Conservation (phyloP, 2,888 invertebrate species). For the Allacma fusca region DNA sequence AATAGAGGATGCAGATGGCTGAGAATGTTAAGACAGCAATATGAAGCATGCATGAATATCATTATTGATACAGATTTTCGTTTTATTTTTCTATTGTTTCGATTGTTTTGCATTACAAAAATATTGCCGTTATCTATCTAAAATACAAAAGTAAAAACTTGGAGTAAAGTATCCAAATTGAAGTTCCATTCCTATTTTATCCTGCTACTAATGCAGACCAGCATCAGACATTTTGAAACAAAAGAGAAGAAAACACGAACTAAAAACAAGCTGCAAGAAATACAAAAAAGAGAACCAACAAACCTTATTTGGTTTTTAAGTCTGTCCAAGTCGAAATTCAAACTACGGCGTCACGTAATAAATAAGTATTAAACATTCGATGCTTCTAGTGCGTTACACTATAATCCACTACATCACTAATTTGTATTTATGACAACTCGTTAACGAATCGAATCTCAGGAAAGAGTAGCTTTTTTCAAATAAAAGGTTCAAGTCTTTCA, state of each 20-base stretch:
- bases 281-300: not conserved
- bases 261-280: not conserved
- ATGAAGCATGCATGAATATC: no score
- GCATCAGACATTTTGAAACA: not conserved
- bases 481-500: not conserved
- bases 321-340: not conserved
- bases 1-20: no score
- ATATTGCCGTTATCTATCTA: not conserved
- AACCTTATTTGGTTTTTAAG: not conserved
- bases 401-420: not conserved
- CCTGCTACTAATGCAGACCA: not conserved
- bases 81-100: not conserved
- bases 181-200: not conserved
- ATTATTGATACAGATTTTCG: not conserved
- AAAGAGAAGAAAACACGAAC: not conserved
- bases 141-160: slow-evolving; percentile 2
- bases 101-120: slow-evolving; percentile 11
- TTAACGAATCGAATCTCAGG: not conserved
- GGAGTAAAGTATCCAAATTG: not conserved
- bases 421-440: not conserved
- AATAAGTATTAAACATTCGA: not conserved
- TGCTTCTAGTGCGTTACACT: not conserved
- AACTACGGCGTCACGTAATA: slow-evolving; percentile 5
- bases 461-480: not conserved
- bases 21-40: no score